A percentile compares a stretch with the other conserved stretches of the same genome.
phyloP scores from a whole-genome alignment of 2,113 vertebrate genomes.

The Macquaria ambigua region DNA sequence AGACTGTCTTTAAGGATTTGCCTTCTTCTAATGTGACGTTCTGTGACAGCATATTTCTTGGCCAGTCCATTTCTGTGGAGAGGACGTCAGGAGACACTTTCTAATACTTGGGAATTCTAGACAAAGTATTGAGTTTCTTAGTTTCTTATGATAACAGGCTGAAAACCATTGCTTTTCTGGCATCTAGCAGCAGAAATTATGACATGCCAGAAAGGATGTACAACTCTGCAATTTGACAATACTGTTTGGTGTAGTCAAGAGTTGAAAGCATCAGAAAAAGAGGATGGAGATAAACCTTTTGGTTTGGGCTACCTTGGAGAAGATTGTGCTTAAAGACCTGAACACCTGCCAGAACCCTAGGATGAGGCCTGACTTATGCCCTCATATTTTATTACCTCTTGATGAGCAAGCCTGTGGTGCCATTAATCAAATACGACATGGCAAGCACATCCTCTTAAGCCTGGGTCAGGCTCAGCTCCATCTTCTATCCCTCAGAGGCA shows the following conservation, averaged over 20 bases:
- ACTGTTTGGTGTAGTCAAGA: neutral
- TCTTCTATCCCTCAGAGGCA: constrained; percentile 58
- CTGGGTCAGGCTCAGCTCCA: constrained; percentile 46
- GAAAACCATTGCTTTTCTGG: neutral
- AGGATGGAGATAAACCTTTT: constrained; percentile 25
- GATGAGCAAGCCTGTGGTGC: constrained; percentile 74
- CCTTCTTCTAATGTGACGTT: constrained; percentile 45
- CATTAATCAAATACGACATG: constrained; percentile 75
- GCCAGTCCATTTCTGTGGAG: constrained; percentile 23
- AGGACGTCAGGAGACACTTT: constrained; percentile 29
- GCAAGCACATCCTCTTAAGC: constrained; percentile 71
- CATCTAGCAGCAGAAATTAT: neutral
- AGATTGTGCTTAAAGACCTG: constrained; percentile 54
- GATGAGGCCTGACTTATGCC: constrained; percentile 68
- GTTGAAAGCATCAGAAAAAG: neutral
- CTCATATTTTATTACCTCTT: constrained; percentile 79
- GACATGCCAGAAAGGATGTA: neutral
- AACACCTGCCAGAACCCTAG: constrained; percentile 61
- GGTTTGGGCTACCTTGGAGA: constrained; percentile 37
- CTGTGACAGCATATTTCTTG: constrained; percentile 59
- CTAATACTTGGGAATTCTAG: constrained; percentile 31
- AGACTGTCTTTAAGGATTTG: constrained; percentile 56
- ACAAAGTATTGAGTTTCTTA: constrained; percentile 40
- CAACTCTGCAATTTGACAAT: neutral
- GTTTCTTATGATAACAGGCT: constrained; percentile 14